These are phyloP conservation scores for Heliothis virescens DNA, from an alignment of 1,140 invertebrate genomes.

Conservation along the genomic window DNA sequence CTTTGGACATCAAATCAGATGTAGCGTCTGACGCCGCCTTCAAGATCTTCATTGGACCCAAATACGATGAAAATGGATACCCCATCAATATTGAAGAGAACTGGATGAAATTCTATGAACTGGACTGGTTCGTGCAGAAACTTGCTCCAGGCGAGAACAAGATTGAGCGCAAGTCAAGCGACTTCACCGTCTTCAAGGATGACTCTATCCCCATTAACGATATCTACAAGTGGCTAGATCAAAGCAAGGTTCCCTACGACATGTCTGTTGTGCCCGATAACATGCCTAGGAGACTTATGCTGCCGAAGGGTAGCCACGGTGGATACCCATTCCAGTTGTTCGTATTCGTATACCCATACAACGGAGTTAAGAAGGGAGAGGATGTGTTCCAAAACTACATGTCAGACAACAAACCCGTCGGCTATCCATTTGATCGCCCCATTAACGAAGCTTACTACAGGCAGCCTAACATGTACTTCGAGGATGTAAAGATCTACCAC, in stretches of 20 bases:
- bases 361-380: slow-evolving; percentile 57
- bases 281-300: slow-evolving; percentile 88
- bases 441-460: slow-evolving; percentile 86
- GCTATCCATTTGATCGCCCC: slow-evolving; percentile 90
- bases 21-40: slow-evolving; percentile 86
- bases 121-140: slow-evolving; percentile 90
- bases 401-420: slow-evolving; percentile 86
- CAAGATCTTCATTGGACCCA: slow-evolving; percentile 88
- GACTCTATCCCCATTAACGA: slow-evolving; percentile 88
- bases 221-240: slow-evolving; percentile 87
- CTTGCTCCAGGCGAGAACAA: slow-evolving; percentile 89
- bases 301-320: slow-evolving; percentile 89
- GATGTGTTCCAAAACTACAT: slow-evolving; percentile 66
- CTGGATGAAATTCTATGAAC: slow-evolving; percentile 88
- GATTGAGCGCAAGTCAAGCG: slow-evolving; percentile 89
- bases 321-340: slow-evolving; percentile 89
- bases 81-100: slow-evolving; percentile 87
- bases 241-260: slow-evolving; percentile 84
- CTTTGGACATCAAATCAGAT: slow-evolving; percentile 87
- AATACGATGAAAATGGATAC: slow-evolving; percentile 85
- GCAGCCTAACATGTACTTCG: slow-evolving; percentile 89
- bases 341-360: slow-evolving; percentile 88
- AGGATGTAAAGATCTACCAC: slow-evolving; percentile 89
- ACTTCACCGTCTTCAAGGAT: slow-evolving; percentile 88
- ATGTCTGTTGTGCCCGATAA: slow-evolving; percentile 85